Conservation (phyloP, 2,888 invertebrate species). For the Andrena flavipes region DNA sequence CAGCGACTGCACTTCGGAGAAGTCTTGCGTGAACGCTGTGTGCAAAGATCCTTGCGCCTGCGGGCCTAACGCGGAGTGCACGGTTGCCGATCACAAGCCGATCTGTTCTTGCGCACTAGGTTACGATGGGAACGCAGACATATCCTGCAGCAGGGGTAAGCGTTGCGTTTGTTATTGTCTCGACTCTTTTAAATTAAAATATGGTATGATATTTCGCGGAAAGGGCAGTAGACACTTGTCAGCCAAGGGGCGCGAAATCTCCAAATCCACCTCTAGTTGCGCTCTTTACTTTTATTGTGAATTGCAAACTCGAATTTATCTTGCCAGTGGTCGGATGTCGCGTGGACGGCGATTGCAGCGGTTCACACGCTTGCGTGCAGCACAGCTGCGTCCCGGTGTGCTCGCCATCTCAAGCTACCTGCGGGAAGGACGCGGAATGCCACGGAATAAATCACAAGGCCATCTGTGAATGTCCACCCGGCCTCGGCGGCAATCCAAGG, state of each 20-base stretch:
- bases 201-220: too few relatives aligned
- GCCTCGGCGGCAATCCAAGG: slow-evolving; percentile 92
- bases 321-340: slow-evolving; percentile 88
- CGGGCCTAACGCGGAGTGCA: slow-evolving; percentile 93
- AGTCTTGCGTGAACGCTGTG: slow-evolving; percentile 92
- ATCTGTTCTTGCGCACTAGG: slow-evolving; percentile 94
- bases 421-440: slow-evolving; percentile 92
- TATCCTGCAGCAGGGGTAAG: slow-evolving; percentile 90
- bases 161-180: too few relatives aligned
- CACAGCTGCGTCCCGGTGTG: slow-evolving; percentile 94
- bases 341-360: slow-evolving; percentile 91
- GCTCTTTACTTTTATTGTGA: too few relatives aligned
- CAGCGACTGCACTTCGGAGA: slow-evolving; percentile 91
- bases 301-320: neutral
- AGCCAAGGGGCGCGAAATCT: too few relatives aligned
- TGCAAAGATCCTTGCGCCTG: slow-evolving; percentile 95
- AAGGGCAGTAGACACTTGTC: too few relatives aligned
- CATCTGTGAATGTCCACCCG: slow-evolving; percentile 93
- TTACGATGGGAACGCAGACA: slow-evolving; percentile 93
- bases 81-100: slow-evolving; percentile 93
- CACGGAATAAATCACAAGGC: slow-evolving; percentile 92
- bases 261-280: too few relatives aligned
- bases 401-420: slow-evolving; percentile 88
- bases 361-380: slow-evolving; percentile 93
- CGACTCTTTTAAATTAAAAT: too few relatives aligned